Evolutionary conservation across 2,797 vertebrate species (phyloP).

Genomic region (Champsocephalus esox): DNA sequence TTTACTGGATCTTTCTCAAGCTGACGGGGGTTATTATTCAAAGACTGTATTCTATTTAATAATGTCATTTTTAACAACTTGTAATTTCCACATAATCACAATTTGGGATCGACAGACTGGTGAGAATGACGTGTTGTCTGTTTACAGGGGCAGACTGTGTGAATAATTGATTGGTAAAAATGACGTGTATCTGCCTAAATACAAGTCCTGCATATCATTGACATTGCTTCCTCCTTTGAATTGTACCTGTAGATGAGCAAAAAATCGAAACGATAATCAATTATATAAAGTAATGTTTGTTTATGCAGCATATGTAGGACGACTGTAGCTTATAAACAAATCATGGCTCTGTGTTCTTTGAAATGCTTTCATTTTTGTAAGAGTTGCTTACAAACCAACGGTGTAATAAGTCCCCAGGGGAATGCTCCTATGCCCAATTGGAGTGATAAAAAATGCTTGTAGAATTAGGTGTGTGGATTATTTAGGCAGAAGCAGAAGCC

Average conservation of each 20-base stretch:
- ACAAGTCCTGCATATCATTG: neutral
- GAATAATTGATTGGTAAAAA: neutral
- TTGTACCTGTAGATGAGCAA: constrained; percentile 35
- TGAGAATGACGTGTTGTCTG: neutral
- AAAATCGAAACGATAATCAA: constrained; percentile 27
- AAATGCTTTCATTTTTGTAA: constrained; percentile 73
- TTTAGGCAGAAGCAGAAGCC: constrained; percentile 73
- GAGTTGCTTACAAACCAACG: constrained; percentile 69
- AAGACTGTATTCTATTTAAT: neutral
- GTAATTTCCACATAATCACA: constrained; percentile 8
- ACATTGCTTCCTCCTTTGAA: neutral
- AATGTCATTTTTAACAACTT: constrained; percentile 1
- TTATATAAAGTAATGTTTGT: constrained; percentile 52
- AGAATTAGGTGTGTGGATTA: constrained; percentile 76
- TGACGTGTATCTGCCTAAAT: neutral
- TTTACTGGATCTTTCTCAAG: neutral
- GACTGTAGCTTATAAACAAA: constrained; percentile 71
- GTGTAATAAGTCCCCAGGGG: constrained; percentile 70
- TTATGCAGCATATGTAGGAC: constrained; percentile 57
- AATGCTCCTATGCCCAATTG: constrained; percentile 59
- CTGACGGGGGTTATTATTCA: neutral
- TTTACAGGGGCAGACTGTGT: neutral
- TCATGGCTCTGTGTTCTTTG: constrained; percentile 65
- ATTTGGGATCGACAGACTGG: too few species aligned
- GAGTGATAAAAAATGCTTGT: constrained; percentile 53